Percentiles rank a stretch among this genome's conserved stretches.
Conservation (phyloP, 2,113 vertebrate genomes). For the Carollia perspicillata region DNA sequence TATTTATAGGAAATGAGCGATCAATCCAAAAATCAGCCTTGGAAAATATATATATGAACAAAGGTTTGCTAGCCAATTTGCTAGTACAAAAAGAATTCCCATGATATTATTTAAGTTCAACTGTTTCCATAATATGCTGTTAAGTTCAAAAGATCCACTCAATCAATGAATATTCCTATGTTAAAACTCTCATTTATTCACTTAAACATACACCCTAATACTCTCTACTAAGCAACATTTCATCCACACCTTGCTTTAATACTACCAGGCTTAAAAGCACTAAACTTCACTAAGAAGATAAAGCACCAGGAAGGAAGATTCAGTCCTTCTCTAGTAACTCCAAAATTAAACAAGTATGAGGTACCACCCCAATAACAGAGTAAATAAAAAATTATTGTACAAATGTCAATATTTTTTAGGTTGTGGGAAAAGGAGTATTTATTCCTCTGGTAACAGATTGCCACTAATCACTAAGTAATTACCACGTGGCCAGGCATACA, state of each 20-base stretch:
- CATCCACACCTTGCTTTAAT: neutral
- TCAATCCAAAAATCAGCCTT: neutral
- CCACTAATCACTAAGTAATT: neutral
- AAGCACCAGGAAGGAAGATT: constrained; percentile 4
- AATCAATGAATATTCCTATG: constrained; percentile 2
- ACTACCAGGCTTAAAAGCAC: neutral
- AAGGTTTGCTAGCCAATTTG: neutral
- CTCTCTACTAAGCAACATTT: neutral
- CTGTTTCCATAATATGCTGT: neutral
- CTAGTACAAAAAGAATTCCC: neutral
- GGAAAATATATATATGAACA: neutral
- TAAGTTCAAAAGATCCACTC: neutral
- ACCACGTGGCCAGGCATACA: neutral
- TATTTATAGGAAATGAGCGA: neutral
- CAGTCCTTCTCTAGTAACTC: neutral
- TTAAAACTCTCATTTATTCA: neutral
- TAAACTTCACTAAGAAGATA: neutral
- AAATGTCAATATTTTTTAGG: neutral
- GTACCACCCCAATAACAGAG: neutral
- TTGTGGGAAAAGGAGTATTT: neutral
- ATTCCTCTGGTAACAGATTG: neutral
- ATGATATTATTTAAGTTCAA: neutral
- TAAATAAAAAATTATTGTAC: neutral
- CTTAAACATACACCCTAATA: neutral
- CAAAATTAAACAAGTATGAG: neutral